These are phyloP conservation scores for Cataglyphis altisquamis DNA, from an alignment of 2,888 invertebrate species.

Conservation along the genomic window DNA sequence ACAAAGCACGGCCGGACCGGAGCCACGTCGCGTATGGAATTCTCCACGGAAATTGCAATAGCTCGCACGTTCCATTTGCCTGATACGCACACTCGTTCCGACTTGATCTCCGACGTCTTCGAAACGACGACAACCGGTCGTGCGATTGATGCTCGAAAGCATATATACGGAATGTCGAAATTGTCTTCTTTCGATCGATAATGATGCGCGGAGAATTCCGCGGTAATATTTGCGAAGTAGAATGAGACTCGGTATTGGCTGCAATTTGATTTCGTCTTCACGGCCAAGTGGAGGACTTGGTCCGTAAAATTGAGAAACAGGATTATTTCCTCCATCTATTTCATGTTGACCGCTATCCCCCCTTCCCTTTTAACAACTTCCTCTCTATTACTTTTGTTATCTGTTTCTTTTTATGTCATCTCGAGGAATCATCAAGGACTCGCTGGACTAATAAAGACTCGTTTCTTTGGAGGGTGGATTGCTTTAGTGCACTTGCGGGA, in stretches of 20 bases:
- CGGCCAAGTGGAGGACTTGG: conserved; percentile 74
- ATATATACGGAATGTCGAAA: conserved; percentile 48
- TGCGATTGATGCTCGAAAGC: conserved; percentile 49
- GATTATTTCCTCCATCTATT: conserved; percentile 73
- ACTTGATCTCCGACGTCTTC: conserved; percentile 3
- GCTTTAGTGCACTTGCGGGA: conserved; percentile 65
- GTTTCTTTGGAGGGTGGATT: conserved; percentile 42
- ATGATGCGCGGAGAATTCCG: conserved; percentile 51
- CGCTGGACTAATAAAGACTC: conserved; percentile 69
- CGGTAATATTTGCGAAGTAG: conserved; percentile 66
- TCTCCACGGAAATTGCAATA: conserved; percentile 55
- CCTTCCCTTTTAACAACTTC: background rate
- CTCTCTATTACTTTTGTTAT: conserved; percentile 44
- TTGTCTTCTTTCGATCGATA: conserved; percentile 38
- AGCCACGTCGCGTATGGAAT: conserved; percentile 38
- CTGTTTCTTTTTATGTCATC: conserved; percentile 28
- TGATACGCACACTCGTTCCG: conserved; percentile 42
- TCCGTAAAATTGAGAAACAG: conserved; percentile 80
- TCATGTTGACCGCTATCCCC: background rate
- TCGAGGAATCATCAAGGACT: conserved; percentile 58
- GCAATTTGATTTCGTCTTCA: conserved; percentile 76
- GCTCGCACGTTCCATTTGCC: conserved; percentile 57
- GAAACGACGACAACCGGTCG: conserved; percentile 57
- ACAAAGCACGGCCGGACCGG: background rate
- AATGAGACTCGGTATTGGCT: conserved; percentile 61